phyloP scores from a whole-genome alignment of 2,797 vertebrate species.

The Lithobates pipiens region DNA sequence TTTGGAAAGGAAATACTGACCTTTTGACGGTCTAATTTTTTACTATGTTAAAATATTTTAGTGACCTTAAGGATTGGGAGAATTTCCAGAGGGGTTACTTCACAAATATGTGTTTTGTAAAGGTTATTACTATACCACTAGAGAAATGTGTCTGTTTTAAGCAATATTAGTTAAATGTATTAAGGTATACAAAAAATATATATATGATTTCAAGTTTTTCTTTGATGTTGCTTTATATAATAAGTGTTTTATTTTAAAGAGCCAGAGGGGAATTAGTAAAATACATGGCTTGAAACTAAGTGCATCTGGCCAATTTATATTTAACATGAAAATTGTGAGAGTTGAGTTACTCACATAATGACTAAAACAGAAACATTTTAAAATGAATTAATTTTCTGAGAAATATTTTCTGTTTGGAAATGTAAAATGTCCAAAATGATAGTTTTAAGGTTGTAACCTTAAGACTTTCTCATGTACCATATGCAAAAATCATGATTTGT shows the following conservation, averaged over 20 bases:
- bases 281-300: constrained; percentile 22
- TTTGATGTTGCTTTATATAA: constrained; percentile 38
- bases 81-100: constrained; percentile 1
- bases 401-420: constrained; percentile 3
- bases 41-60: constrained; percentile 17
- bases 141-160: constrained; percentile 5
- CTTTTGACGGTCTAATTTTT: constrained; percentile 3
- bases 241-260: constrained; percentile 15
- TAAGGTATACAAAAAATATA: background rate
- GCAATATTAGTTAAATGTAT: constrained; percentile 15
- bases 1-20: constrained; percentile 7
- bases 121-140: constrained; percentile 4
- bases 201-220: background rate
- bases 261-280: constrained; percentile 22
- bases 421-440: too few relatives aligned
- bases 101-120: constrained; percentile 9
- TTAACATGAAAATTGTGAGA: constrained; percentile 44
- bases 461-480: too few relatives aligned
- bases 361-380: constrained; percentile 49
- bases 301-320: constrained; percentile 14
- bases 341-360: constrained; percentile 35
- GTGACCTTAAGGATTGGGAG: constrained; percentile 22
- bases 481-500: too few relatives aligned
- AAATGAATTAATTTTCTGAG: constrained; percentile 17
- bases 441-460: too few relatives aligned